Percentiles rank a stretch among this genome's conserved stretches.
phyloP scores from a whole-genome alignment of 1,140 invertebrate species.

The Aphaenogaster floridana region DNA sequence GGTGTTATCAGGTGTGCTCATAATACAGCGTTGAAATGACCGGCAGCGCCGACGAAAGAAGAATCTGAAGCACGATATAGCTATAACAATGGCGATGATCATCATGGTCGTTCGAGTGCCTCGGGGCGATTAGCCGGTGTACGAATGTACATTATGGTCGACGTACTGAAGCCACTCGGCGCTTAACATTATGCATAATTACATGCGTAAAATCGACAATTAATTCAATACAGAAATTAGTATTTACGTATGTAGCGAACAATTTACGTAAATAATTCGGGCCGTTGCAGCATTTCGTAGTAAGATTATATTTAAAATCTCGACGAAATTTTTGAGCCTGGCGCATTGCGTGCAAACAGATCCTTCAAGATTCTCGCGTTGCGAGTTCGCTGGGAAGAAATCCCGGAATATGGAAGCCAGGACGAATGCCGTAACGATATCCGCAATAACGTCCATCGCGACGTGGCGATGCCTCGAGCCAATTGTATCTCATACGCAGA shows the following conservation, averaged over 20 bases:
- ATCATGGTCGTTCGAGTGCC: slow-evolving; percentile 55
- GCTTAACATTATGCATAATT: slow-evolving; percentile 61
- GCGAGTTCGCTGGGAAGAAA: slow-evolving; percentile 7
- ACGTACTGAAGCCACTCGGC: slow-evolving; percentile 45
- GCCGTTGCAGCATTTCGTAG: background rate
- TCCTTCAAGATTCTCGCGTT: background rate
- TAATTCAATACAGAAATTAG: slow-evolving; percentile 49
- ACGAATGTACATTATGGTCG: slow-evolving; percentile 47
- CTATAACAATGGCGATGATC: slow-evolving; percentile 39
- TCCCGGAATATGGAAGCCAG: slow-evolving; percentile 30
- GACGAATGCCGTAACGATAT: slow-evolving; percentile 52
- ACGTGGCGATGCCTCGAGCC: slow-evolving; percentile 44
- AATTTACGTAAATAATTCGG: slow-evolving; percentile 52
- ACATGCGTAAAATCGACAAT: slow-evolving; percentile 55
- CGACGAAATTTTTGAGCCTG: background rate
- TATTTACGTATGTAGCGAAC: slow-evolving; percentile 29
- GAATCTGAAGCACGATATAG: slow-evolving; percentile 43
- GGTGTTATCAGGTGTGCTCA: slow-evolving; percentile 18
- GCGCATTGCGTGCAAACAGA: background rate
- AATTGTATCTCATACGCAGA: slow-evolving; percentile 57
- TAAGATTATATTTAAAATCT: slow-evolving; percentile 22
- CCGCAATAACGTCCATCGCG: slow-evolving; percentile 39
- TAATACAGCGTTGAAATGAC: slow-evolving; percentile 35
- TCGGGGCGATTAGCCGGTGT: slow-evolving; percentile 49
- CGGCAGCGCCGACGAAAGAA: slow-evolving; percentile 49